These are phyloP conservation scores for Megaceryle torquata DNA, from an alignment of 2,113 vertebrate genomes.

Conservation along the genomic window DNA sequence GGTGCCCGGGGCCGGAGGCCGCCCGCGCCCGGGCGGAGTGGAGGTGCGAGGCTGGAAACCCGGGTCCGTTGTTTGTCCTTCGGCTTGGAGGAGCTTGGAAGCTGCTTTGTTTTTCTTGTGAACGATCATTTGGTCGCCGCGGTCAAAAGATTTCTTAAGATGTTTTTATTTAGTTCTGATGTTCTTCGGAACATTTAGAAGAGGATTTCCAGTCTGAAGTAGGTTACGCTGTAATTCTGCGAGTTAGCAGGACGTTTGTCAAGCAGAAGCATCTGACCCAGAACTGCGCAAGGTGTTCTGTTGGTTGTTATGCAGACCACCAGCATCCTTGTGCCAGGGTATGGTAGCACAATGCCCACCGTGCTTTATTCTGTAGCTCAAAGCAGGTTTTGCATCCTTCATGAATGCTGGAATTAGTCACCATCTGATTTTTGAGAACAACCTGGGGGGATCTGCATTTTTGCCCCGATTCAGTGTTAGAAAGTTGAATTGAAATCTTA, in stretches of 20 bases:
- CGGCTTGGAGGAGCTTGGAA: not conserved
- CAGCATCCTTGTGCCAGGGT: rapidly evolving
- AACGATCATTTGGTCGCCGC: not conserved
- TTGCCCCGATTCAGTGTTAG: not conserved
- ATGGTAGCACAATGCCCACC: rapidly evolving
- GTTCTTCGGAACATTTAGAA: not conserved
- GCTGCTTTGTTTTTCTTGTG: no score
- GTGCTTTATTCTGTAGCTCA: not conserved
- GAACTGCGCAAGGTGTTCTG: rapidly evolving
- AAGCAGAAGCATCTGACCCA: rapidly evolving
- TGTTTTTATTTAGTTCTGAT: not conserved
- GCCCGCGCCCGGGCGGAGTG: not conserved
- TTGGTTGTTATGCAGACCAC: rapidly evolving
- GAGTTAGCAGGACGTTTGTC: not conserved
- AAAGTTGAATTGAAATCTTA: not conserved
- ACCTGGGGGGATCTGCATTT: not conserved
- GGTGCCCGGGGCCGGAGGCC: no score
- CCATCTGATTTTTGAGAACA: not conserved
- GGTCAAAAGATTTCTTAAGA: no score
- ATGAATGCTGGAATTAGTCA: not conserved
- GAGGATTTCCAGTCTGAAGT: not conserved
- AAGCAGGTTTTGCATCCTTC: not conserved
- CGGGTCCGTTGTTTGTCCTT: not conserved
- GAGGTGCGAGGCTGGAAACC: not conserved
- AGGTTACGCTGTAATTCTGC: rapidly evolving